These are phyloP conservation scores for Archaeoteleia sp. DNA, from an alignment of 2,888 invertebrate genomes.

Conservation along the genomic window DNA sequence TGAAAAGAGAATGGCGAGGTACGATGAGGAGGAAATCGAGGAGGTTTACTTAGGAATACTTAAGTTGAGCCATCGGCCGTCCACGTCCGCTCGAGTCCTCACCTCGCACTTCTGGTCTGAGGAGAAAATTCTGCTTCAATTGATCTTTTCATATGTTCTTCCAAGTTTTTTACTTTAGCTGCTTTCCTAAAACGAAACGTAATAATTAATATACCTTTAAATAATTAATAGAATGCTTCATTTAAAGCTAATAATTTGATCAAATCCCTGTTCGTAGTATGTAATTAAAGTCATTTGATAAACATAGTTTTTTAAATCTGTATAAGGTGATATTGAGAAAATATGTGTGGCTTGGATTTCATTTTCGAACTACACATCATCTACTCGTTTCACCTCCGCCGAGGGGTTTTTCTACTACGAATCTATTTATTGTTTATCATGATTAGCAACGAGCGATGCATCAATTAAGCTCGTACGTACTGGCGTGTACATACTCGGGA, in stretches of 20 bases:
- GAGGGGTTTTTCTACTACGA: slow-evolving; percentile 52
- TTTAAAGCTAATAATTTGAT: no score
- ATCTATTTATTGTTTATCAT: slow-evolving; percentile 69
- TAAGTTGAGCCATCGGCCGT: slow-evolving; percentile 59
- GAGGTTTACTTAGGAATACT: slow-evolving; percentile 66
- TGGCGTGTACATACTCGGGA: slow-evolving; percentile 47
- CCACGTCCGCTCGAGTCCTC: slow-evolving; percentile 48
- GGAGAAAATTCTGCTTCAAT: slow-evolving; percentile 51
- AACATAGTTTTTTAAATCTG: slow-evolving; percentile 19
- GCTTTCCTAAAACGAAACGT: slow-evolving; percentile 8
- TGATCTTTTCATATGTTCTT: slow-evolving; percentile 44
- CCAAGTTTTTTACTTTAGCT: slow-evolving; percentile 6
- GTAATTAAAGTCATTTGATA: no score
- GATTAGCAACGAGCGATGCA: slow-evolving; percentile 67
- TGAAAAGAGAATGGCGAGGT: slow-evolving; percentile 56
- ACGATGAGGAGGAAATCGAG: slow-evolving; percentile 49
- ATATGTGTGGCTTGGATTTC: slow-evolving; percentile 2
- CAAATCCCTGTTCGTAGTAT: no score
- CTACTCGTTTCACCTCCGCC: slow-evolving; percentile 33
- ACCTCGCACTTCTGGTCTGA: slow-evolving; percentile 50
- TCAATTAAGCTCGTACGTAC: slow-evolving; percentile 62
- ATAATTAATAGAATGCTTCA: no score
- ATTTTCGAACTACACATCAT: slow-evolving; percentile 18
- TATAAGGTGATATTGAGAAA: background rate
- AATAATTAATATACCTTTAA: no score